A percentile compares a stretch with the other conserved stretches of the same genome.
Evolutionary conservation across 2,797 vertebrate species (phyloP).

Genomic region (Poeciliopsis presidionis): DNA sequence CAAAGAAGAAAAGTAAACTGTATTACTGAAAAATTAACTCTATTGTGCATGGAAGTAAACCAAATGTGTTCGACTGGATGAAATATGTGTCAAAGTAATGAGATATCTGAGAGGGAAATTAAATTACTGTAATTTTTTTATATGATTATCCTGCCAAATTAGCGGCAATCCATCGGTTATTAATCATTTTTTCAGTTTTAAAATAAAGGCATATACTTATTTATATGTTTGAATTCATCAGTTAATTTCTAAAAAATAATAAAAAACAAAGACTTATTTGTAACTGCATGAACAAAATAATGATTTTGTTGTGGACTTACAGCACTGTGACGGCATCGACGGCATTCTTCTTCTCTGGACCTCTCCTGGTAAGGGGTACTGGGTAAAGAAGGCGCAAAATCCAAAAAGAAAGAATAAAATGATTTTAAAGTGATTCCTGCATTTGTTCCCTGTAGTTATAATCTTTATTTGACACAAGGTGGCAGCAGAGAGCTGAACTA

Average conservation of each 20-base stretch:
- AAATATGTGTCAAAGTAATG: background rate
- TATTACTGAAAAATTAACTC: background rate
- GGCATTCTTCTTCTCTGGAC: slow-evolving; percentile 82
- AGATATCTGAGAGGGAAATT: background rate
- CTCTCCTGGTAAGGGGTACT: slow-evolving; percentile 86
- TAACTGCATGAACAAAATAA: background rate
- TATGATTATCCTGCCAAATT: background rate
- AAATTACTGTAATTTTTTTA: background rate
- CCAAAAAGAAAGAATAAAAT: background rate
- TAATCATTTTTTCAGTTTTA: background rate
- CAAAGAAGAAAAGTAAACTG: slow-evolving; percentile 60
- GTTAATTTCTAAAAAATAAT: background rate
- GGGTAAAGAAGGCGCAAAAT: slow-evolving; percentile 9
- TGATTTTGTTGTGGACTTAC: slow-evolving; percentile 81
- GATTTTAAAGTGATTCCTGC: background rate
- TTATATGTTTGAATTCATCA: too few relatives aligned
- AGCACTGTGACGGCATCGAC: slow-evolving; percentile 91
- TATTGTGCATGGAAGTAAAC: background rate
- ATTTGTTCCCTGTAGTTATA: slow-evolving; percentile 4
- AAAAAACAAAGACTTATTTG: background rate
- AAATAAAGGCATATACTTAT: background rate
- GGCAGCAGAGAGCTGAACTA: slow-evolving; percentile 41
- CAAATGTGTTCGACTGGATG: background rate
- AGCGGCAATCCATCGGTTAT: background rate
- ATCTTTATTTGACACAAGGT: slow-evolving; percentile 19